Conservation (phyloP, 2,888 invertebrate species). For the Amaurobius ferox region DNA sequence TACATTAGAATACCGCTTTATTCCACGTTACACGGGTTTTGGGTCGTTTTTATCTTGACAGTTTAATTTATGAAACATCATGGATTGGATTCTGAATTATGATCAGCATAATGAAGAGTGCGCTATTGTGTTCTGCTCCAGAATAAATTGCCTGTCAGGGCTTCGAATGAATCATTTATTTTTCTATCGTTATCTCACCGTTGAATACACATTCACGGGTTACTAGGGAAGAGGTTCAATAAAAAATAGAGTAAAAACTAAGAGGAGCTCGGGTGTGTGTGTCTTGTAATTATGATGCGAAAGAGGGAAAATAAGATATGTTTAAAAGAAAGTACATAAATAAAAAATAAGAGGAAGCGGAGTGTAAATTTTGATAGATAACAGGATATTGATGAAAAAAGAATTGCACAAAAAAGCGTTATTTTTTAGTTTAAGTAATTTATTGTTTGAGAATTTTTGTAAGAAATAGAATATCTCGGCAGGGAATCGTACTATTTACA, state of each 20-base stretch:
- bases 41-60: neutral
- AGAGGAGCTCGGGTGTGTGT: neutral
- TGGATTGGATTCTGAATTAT: neutral
- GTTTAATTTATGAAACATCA: neutral
- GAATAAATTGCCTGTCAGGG: slow-evolving; percentile 3
- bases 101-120: neutral
- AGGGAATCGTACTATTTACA: too few species aligned
- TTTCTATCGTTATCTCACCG: neutral
- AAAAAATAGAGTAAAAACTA: neutral
- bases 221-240: neutral
- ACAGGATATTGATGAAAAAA: neutral
- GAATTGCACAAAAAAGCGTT: too few species aligned
- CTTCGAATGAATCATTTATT: neutral
- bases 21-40: neutral
- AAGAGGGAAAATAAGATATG: neutral
- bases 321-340: neutral
- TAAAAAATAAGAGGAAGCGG: neutral
- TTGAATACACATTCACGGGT: neutral
- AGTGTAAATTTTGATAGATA: neutral
- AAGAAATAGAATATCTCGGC: too few species aligned
- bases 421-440: too few species aligned
- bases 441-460: too few species aligned
- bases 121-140: neutral
- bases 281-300: neutral
- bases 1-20: neutral